Conservation (phyloP, 2,113 vertebrate genomes). For the Syngnathus scovelli region DNA sequence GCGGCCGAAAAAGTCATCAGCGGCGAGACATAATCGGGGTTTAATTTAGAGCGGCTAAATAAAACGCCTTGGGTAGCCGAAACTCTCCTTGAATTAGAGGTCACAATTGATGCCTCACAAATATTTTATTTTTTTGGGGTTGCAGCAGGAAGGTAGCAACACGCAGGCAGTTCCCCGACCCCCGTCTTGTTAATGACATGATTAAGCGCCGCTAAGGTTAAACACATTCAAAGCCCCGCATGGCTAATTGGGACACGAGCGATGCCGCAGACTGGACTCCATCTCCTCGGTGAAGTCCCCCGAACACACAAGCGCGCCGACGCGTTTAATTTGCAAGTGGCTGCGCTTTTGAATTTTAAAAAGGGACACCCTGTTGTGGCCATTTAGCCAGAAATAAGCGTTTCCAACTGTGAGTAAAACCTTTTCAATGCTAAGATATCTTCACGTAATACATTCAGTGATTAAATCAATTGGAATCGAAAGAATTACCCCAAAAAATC, state of each 20-base stretch:
- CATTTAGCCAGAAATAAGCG: background rate
- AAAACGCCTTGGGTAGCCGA: conserved; percentile 32
- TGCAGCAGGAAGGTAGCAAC: conserved; percentile 14
- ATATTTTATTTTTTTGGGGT: conserved; percentile 7
- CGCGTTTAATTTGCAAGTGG: background rate
- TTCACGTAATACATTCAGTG: no score
- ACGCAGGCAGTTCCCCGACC: conserved; percentile 17
- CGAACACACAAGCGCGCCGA: background rate
- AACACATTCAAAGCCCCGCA: conserved; percentile 47
- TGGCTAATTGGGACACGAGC: conserved; percentile 53
- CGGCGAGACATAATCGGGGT: conserved; percentile 24
- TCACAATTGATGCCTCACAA: conserved; percentile 44
- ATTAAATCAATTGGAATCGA: no score
- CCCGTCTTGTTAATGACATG: conserved; percentile 52
- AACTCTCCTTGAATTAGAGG: conserved; percentile 50
- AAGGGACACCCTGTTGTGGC: background rate
- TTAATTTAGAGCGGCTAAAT: conserved; percentile 39
- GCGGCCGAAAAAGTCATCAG: conserved; percentile 26
- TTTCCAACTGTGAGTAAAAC: background rate
- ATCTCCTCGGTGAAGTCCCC: conserved; percentile 4
- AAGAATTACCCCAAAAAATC: no score
- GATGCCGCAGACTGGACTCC: conserved; percentile 31
- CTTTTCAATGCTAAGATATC: background rate
- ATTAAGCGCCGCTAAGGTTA: conserved; percentile 59
- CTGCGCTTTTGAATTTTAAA: conserved; percentile 36